These are phyloP conservation scores for Rhyzopertha dominica DNA, from an alignment of 1,140 invertebrate species.

Conservation along the genomic window DNA sequence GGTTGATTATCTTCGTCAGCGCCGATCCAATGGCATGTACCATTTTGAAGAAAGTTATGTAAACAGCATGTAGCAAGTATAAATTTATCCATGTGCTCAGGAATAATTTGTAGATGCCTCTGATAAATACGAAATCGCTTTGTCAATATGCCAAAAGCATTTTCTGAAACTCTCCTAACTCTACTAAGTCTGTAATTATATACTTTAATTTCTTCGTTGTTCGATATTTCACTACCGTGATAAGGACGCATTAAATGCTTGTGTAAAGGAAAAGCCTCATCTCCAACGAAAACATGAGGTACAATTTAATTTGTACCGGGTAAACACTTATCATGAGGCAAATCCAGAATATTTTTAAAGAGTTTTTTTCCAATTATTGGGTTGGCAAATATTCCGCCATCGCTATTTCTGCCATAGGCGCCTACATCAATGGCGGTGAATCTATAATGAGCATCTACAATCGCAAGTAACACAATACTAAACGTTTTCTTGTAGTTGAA, in stretches of 20 bases:
- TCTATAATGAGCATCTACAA: slow-evolving; percentile 47
- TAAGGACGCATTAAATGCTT: slow-evolving; percentile 21
- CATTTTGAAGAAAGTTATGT: slow-evolving; percentile 16
- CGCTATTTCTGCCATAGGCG: slow-evolving; percentile 41
- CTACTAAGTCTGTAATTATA: slow-evolving; percentile 14
- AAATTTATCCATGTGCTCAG: slow-evolving; percentile 14
- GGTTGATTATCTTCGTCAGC: not conserved
- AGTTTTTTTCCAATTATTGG: slow-evolving; percentile 10
- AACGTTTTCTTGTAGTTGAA: slow-evolving; percentile 46
- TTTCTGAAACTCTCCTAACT: slow-evolving; percentile 8
- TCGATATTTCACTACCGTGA: slow-evolving; percentile 13
- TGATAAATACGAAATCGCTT: slow-evolving; percentile 14
- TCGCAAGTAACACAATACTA: slow-evolving; percentile 46
- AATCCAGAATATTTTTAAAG: slow-evolving; percentile 11
- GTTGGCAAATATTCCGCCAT: slow-evolving; percentile 34
- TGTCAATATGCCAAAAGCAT: slow-evolving; percentile 12
- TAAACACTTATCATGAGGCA: slow-evolving; percentile 13
- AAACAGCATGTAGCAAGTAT: slow-evolving; percentile 15
- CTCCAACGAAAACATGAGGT: slow-evolving; percentile 22
- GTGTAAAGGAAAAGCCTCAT: slow-evolving; percentile 25
- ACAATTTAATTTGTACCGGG: slow-evolving; percentile 30
- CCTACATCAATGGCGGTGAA: slow-evolving; percentile 48
- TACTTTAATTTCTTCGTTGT: slow-evolving; percentile 21
- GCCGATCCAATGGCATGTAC: slow-evolving; percentile 5
- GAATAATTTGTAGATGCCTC: slow-evolving; percentile 11